Evolutionary conservation across 2,888 invertebrate species (phyloP).

Genomic region (Fragum sueziense): DNA sequence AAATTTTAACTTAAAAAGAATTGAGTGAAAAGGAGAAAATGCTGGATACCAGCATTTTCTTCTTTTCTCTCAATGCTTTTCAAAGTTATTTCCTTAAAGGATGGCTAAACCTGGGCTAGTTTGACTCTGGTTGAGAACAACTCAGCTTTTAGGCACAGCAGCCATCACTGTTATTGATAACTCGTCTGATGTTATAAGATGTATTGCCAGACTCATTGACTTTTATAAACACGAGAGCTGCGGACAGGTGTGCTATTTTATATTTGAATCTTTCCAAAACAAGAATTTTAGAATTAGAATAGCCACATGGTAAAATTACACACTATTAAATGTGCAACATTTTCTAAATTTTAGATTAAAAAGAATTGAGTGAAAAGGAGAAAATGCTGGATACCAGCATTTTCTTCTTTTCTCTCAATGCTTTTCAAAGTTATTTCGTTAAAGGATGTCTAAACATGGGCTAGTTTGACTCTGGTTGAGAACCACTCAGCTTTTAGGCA

Average conservation of each 20-base stretch:
- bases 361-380: too few species aligned
- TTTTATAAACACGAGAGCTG: slow-evolving; percentile 99
- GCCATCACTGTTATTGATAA: slow-evolving; percentile 99
- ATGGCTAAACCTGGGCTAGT: too few species aligned
- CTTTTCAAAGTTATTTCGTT: not conserved
- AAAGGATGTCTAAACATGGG: too few species aligned
- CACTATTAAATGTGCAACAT: too few species aligned
- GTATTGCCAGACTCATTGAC: slow-evolving; percentile 96
- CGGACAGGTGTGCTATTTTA: slow-evolving; percentile 93
- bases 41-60: not conserved
- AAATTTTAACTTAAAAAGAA: too few species aligned
- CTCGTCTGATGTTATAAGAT: slow-evolving; percentile 97
- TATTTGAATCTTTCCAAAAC: too few species aligned
- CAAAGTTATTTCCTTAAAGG: not conserved
- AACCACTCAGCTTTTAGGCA: slow-evolving; percentile 98
- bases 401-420: not conserved
- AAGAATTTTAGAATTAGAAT: too few species aligned
- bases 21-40: too few species aligned
- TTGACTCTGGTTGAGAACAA: slow-evolving; percentile 92
- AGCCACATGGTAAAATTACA: too few species aligned
- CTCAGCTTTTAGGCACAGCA: slow-evolving; percentile 98
- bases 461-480: slow-evolving; percentile 87
- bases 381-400: not conserved
- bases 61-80: not conserved
- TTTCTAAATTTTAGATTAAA: too few species aligned